Base-by-base conservation (phyloP, 2,113 vertebrate species). In the Trochalopteron elliotii region DNA sequence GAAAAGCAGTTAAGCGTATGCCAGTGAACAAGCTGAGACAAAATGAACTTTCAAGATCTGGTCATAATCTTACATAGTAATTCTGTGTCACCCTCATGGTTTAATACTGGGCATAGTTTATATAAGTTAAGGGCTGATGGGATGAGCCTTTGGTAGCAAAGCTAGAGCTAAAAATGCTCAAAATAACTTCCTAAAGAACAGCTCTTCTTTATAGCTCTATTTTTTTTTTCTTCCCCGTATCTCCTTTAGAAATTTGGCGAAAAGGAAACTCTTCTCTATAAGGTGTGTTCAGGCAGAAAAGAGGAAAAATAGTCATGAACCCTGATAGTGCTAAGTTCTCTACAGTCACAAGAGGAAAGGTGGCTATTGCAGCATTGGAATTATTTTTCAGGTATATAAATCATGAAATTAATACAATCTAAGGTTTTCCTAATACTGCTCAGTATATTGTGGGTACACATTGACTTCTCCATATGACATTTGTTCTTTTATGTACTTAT, bases 401-500 rank as follows among this genome's bases (percentile, higher is more conserved):
- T 74, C 2, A 82, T 70, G 42, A 83, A 87, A 75, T 77, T 71
- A 56, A 81, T 88, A 44, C 39, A 70, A 64, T 57, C 16, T n/a
- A 69, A 79, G 49, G 1, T 72, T 96, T 89, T 90, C 75, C 52
- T 84, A 49, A 75, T 93, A 75, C 80, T 64, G 7, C 75, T 93
- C 64, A 40, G 64, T 95, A 5, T 78, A 60, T 83, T 81, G 70
- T 71, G 91, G 52, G 69, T 92, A 56, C 80, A 60, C 49, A 84
- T 37, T 78, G 83, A 78, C 69, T 94, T 94, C 85, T 96, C 95
- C 95, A 92, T 94, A 96, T 95, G 96, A 97, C 94, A 94, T 97
- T 96, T 95, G 86, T 96, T 95, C 94, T 96, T 94, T 94, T 89
- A 96, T 96, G 94, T 95, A 94, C 94, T 96, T 89, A 97, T 96